Base-by-base conservation (phyloP, 2,113 vertebrate species). In the Arothron firmamentum region DNA sequence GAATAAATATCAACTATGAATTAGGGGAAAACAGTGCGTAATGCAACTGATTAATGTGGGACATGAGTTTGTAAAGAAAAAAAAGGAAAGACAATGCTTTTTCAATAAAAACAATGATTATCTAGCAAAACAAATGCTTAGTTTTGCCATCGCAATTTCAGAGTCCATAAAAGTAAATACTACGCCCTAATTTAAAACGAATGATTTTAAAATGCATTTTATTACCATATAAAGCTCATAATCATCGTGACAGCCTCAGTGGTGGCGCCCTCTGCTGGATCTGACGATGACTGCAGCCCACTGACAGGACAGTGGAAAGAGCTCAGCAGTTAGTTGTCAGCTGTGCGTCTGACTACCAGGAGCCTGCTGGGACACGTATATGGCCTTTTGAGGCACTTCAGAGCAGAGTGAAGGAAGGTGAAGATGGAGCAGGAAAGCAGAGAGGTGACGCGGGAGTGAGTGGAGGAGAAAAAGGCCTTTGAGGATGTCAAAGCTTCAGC, bases 241-340 rank as follows among this genome's bases (percentile, higher is more conserved):
- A 52, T 25, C 21, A 15, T 31, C 6, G 4, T 5, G 0, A 6
- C 1, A 59, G 43, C 52, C n/a, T 54, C 10, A 66, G 55, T 41
- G 2, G 43, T 59, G 72, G 49, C 28, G 80, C 84, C 84, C 83
- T 87, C 86, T 88, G 55, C 83, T 85, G 87, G 84, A 10, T 1
- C 3, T 12, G 59, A 4, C 15, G 51, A 63, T 74, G 58, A 64
- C 79, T 43, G 59, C 48, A 46, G 50, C 21, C 59, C 17, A 60
- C 19, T 28, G 23, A 25, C 38, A 10, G 59, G 74, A 74, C 70
- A 75, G 28, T 59, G 23, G 1, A 6, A 65, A 54, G 66, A 5
- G 43, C 43, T 45, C 43, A 14, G 2, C 81, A 71, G 57, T 56
- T 62, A 81, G 38, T 55, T 56, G 62, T 58, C 63, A 74, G 72